phyloP scores from a whole-genome alignment of 2,888 invertebrate species.

The Osedax frankpressi region DNA sequence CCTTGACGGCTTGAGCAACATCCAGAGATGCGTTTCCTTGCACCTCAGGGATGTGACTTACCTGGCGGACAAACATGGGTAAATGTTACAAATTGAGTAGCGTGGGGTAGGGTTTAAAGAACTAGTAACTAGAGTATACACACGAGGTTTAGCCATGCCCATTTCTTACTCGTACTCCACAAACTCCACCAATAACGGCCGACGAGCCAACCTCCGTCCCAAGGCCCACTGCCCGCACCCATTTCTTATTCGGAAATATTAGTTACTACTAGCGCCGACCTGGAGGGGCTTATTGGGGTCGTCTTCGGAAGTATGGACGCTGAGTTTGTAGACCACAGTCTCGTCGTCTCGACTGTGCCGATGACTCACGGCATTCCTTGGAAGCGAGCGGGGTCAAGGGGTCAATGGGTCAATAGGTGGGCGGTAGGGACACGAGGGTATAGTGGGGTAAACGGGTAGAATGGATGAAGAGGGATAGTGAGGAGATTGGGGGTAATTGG shows the following conservation, averaged over 20 bases:
- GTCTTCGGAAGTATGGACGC: slow-evolving; percentile 71
- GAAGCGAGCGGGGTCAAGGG: no score
- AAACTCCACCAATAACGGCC: no score
- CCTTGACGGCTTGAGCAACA: slow-evolving; percentile 48
- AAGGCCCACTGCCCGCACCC: no score
- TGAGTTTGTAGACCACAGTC: slow-evolving; percentile 52
- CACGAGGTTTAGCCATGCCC: not conserved
- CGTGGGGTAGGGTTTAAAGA: slow-evolving; percentile 54
- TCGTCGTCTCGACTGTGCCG: not conserved
- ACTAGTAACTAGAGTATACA: not conserved
- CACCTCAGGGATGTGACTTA: slow-evolving; percentile 49
- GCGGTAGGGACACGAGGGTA: no score
- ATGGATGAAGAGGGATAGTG: no score
- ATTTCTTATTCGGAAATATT: no score
- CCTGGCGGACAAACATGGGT: slow-evolving; percentile 59
- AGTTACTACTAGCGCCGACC: no score
- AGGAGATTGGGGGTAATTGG: no score
- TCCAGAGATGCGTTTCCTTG: slow-evolving; percentile 43
- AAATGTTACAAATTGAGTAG: slow-evolving; percentile 74
- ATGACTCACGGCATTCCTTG: not conserved
- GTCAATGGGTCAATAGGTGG: no score
- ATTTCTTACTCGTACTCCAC: not conserved
- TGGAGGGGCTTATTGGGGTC: slow-evolving; percentile 63
- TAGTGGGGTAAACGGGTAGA: no score
- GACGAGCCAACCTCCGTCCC: no score